A percentile compares a stretch with the other conserved stretches of the same genome.
Conservation (phyloP, 2,113 vertebrate species). For the Pelmatolapia mariae region DNA sequence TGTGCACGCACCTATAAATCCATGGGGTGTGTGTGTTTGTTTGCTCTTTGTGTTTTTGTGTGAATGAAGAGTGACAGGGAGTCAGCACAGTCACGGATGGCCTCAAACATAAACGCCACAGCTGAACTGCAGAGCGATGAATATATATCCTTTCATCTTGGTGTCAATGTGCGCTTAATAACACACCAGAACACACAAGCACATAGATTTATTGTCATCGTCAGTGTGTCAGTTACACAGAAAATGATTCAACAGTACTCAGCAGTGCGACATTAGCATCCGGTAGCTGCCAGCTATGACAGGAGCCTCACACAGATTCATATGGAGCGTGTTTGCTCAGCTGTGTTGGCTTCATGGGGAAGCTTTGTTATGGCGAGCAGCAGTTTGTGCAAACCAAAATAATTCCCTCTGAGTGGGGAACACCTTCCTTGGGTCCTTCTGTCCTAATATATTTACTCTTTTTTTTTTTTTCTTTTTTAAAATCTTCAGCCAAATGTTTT, state of each 20-base stretch:
- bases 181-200: neutral
- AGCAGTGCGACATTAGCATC: neutral
- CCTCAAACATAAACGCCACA: neutral
- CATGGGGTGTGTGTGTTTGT: neutral
- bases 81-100: neutral
- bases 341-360: slow-evolving; percentile 1
- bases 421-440: neutral
- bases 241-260: neutral
- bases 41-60: neutral
- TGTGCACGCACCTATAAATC: neutral
- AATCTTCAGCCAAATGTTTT: neutral
- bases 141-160: neutral
- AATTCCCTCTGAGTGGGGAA: neutral
- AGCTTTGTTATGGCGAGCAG: neutral
- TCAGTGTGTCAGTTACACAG: neutral
- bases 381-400: neutral
- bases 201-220: neutral
- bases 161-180: neutral
- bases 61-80: neutral
- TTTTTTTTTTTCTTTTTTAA: neutral
- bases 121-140: neutral
- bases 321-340: slow-evolving; percentile 46
- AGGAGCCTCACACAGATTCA: neutral
- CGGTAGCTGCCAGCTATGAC: neutral
- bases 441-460: neutral